phyloP scores from a whole-genome alignment of 2,797 vertebrate genomes.

The Smutsia gigantea region DNA sequence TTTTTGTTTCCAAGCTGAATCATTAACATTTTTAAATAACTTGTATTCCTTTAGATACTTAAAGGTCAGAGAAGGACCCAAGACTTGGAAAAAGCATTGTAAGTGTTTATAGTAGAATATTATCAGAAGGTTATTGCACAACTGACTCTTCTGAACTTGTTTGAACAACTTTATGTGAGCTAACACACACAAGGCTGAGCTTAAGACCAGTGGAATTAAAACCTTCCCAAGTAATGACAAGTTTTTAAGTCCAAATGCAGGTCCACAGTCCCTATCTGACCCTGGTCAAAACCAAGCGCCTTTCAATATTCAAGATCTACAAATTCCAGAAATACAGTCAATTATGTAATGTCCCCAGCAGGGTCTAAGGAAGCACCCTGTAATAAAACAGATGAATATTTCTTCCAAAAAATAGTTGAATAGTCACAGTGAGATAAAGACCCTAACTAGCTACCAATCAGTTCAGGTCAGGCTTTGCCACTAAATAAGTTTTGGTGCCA shows the following conservation, averaged over 20 bases:
- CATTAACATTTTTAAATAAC: slow-evolving; percentile 29
- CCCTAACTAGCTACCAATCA: background rate
- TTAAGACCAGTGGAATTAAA: background rate
- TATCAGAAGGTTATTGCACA: background rate
- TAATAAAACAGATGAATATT: background rate
- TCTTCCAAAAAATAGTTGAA: background rate
- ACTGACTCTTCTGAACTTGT: background rate
- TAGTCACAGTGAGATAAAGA: background rate
- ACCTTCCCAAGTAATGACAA: background rate
- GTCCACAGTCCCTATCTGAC: background rate
- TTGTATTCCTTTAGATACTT: background rate
- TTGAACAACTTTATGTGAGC: background rate
- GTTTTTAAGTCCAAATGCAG: background rate
- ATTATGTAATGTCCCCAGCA: background rate
- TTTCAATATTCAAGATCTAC: background rate
- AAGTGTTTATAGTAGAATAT: background rate
- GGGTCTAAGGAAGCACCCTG: background rate
- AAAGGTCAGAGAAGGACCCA: background rate
- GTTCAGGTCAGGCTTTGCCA: background rate
- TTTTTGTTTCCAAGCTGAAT: slow-evolving; percentile 25
- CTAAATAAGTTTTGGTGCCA: background rate
- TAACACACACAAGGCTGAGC: background rate
- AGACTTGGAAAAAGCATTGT: background rate
- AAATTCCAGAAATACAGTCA: background rate
- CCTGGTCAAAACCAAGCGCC: no score